Base-by-base conservation (phyloP, 2,113 vertebrate genomes). In the Sinocyclocheilus rhinocerous region DNA sequence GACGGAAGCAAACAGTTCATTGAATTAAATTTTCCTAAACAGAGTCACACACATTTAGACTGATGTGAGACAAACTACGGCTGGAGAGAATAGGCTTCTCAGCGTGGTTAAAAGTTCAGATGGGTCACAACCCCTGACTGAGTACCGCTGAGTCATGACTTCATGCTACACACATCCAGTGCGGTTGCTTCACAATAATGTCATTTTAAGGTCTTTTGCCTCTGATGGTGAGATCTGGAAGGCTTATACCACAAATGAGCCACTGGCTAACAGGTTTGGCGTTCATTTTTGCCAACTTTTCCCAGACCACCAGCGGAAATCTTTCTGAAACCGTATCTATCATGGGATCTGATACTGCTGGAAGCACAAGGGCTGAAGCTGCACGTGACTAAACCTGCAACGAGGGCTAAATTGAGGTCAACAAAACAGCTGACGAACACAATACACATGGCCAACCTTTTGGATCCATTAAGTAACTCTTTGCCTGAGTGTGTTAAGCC, bases 1-100 rank as follows among this genome's bases (percentile, higher is more conserved):
- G 87, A 85, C 83, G 91, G 91, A 94, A 94, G 92, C 91, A 69
- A 92, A 92, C 92, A 93, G 48, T 70, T 89, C 83, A 90, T 88
- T 83, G 82, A 84, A 91, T 92, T 91, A 90, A 90, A 69, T 87
- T 22, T 15, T 65, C 77, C 88, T 89, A 91, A 93, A 69, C 86
- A 82, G 75, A 81, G 85, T 87, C 85, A 86, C 83, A 89, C 20
- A 13, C 79, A 86, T 59, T 16, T 65, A 69, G 61, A 90, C 16
- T 52, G 83, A 87, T 85, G 63, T 45, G 76, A 82, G 72, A 86
- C 72, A 24, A 81, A 42, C 55, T 50, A 42, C 39, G 13, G 39
- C 57, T 65, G 9, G 48, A 57, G 45, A 80, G 39, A 81, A 76
- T 76, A 65, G 78, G 48, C 61, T 69, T 67, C 83, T 24, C 42